These are phyloP conservation scores for Camponotus floridanus DNA, from an alignment of 1,140 invertebrate genomes.

Conservation along the genomic window DNA sequence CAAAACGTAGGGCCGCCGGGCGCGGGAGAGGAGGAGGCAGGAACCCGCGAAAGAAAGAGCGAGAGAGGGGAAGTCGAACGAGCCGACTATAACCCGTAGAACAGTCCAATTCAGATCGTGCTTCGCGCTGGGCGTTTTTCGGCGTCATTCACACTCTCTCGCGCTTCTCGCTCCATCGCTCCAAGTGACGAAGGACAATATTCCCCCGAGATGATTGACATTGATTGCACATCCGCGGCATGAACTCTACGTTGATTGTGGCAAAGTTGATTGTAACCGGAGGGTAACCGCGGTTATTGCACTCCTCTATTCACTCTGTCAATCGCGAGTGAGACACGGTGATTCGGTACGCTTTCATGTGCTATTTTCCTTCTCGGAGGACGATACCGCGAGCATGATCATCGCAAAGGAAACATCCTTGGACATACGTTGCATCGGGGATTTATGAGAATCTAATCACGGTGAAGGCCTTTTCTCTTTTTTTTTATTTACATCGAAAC, in stretches of 20 bases:
- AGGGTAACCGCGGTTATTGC: background rate
- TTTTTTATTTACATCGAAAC: background rate
- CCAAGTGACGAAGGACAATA: background rate
- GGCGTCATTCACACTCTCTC: conserved; percentile 41
- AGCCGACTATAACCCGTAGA: conserved; percentile 58
- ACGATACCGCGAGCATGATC: conserved; percentile 23
- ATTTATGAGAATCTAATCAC: conserved; percentile 39
- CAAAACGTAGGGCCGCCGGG: conserved; percentile 45
- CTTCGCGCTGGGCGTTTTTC: conserved; percentile 65
- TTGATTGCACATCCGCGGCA: conserved; percentile 7
- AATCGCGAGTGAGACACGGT: conserved; percentile 31
- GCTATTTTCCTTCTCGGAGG: background rate
- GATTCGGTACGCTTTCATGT: conserved; percentile 4
- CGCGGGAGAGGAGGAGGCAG: conserved; percentile 8
- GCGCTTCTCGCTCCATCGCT: background rate
- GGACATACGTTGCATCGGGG: background rate
- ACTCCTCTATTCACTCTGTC: background rate
- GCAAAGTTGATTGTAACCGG: background rate
- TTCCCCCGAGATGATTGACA: conserved; percentile 24
- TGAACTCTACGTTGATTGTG: background rate
- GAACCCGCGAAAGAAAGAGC: conserved; percentile 57
- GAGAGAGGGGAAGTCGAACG: conserved; percentile 34
- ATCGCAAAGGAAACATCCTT: background rate
- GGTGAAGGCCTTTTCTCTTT: conserved; percentile 21
- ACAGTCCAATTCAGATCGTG: conserved; percentile 64